Percentiles rank a stretch among this genome's conserved stretches.
phyloP scores from a whole-genome alignment of 2,888 invertebrate species.

The Caenorhabditis virilis region DNA sequence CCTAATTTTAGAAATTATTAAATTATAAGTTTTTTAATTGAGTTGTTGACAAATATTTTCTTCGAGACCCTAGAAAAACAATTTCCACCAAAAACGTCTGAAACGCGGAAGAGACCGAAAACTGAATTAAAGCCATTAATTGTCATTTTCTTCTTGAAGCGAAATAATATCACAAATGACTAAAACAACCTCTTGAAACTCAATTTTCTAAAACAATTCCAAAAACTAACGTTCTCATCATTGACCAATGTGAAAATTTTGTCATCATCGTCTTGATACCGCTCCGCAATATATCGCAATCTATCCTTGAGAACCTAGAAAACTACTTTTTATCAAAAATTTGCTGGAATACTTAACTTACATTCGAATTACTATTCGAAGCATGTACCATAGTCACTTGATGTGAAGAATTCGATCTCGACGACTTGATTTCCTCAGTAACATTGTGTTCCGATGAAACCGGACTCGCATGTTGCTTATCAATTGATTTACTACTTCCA shows the following conservation, averaged over 20 bases:
- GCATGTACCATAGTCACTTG: conserved; percentile 9
- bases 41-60: no score
- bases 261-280: background rate
- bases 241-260: background rate
- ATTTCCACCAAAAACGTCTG: no score
- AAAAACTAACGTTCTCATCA: no score
- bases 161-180: no score
- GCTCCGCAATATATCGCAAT: background rate
- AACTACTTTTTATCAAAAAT: background rate
- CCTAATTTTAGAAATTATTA: no score
- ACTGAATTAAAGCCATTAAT: no score
- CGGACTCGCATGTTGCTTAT: background rate
- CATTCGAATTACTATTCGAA: background rate
- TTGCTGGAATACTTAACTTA: background rate
- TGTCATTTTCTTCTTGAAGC: no score
- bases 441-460: conserved; percentile 1
- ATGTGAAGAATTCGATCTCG: conserved; percentile 5
- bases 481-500: conserved; percentile 12
- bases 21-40: no score
- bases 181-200: no score
- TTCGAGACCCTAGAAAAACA: no score
- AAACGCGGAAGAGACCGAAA: no score
- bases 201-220: no score
- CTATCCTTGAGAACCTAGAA: conserved; percentile 1
- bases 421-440: background rate